A percentile compares a stretch with the other conserved stretches of the same genome.
Evolutionary conservation across 2,113 vertebrate species (phyloP).

Genomic region (Brachyhypopomus occidentalis): DNA sequence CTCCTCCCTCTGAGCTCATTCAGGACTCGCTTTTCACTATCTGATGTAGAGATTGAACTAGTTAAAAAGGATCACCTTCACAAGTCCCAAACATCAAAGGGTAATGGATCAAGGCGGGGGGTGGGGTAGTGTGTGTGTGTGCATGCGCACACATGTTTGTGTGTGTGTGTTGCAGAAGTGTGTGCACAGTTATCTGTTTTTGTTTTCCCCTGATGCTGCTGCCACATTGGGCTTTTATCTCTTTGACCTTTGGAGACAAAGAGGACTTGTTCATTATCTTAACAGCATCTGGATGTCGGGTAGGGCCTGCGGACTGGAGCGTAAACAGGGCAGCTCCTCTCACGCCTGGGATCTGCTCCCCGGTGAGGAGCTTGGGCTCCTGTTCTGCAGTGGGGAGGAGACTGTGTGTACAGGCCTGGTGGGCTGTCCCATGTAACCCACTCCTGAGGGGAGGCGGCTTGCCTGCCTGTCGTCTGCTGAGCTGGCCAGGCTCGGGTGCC

Average conservation of each 20-base stretch:
- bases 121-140: not conserved
- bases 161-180: slow-evolving; percentile 28
- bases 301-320: slow-evolving; percentile 59
- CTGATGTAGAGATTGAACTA: slow-evolving; percentile 28
- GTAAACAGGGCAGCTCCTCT: slow-evolving; percentile 61
- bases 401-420: not conserved
- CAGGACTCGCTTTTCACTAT: not conserved
- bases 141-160: not conserved
- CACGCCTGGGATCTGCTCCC: not conserved
- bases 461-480: not conserved
- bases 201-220: not conserved
- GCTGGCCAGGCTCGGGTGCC: not conserved
- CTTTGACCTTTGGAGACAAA: slow-evolving; percentile 60
- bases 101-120: not conserved
- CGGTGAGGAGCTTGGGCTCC: not conserved
- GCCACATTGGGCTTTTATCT: slow-evolving; percentile 51
- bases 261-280: slow-evolving; percentile 59
- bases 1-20: not conserved
- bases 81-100: slow-evolving; percentile 8
- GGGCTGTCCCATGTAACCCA: slow-evolving; percentile 52
- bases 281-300: slow-evolving; percentile 65
- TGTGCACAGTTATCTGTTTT: slow-evolving; percentile 37
- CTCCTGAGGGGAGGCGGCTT: slow-evolving; percentile 17
- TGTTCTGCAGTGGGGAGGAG: slow-evolving; percentile 4
- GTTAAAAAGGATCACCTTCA: slow-evolving; percentile 32